Evolutionary conservation across 2,888 invertebrate genomes (phyloP), one percentile per base, ranked within the genome.

Genomic region (Nomada fucata): DNA sequence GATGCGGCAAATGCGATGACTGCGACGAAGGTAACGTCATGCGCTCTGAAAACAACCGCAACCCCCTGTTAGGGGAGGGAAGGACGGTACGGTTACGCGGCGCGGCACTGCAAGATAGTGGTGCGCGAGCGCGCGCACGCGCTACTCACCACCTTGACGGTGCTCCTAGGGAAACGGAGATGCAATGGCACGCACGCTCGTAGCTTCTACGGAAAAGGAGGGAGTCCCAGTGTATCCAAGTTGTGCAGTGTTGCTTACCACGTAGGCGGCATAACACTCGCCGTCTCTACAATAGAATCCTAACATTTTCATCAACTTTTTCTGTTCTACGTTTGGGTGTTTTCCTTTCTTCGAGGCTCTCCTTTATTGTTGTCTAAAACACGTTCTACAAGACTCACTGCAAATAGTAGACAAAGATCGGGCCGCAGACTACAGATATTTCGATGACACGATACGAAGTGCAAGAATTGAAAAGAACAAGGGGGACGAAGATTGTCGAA

Each of bases 191-290:
- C 67, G 79, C 73, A 73, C 42, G 59, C 60, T 65, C 68, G 47
- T 50, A 11, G 57, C 20, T 55, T 42, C n/a, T 23, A 42, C 63
- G 5, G 64, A 61, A 76, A 87, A 77, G 87, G 85, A 82, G 85
- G 87, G 84, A 80, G 76, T 68, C 86, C 72, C 79, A 71, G 82
- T 78, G 86, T 79, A 76, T 83, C 86, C 79, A 84, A 85, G 81
- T 84, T 87, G 87, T 89, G 91, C 91, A 90, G 91, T 91, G 91
- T 92, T 90, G 88, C 90, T 88, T 90, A 90, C 90, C 92, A 91
- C 89, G 89, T 89, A 88, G 89, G 86, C 86, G 91, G 91, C 89
- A 91, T 91, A 90, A 91, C 92, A 90, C 92, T 92, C 87, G 89
- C 89, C 90, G 86, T 90, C 76, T 79, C 81, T 84, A 85, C 86